A percentile compares a stretch with the other conserved stretches of the same genome.
Evolutionary conservation across 1,140 invertebrate species (phyloP).

Genomic region (Procambarus clarkii): DNA sequence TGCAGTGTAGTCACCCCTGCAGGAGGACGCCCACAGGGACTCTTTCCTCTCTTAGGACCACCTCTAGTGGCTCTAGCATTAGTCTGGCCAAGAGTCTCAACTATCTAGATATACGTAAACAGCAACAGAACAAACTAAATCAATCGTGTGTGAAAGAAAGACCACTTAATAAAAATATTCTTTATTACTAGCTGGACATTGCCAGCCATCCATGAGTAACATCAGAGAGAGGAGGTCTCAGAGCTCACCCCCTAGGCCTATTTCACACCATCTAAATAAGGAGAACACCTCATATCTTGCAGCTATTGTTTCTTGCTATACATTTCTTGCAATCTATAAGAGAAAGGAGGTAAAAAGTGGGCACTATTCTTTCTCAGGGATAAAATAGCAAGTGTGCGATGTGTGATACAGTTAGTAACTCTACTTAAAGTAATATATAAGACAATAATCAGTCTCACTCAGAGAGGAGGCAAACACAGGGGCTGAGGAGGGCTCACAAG

Average conservation of each 20-base stretch:
- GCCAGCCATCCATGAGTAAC: constrained; percentile 20
- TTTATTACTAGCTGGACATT: constrained; percentile 40
- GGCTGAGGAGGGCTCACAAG: not conserved
- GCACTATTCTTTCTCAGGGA: not conserved
- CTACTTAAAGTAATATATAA: not conserved
- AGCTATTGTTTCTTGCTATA: no score
- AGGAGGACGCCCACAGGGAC: no score
- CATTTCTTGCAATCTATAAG: not conserved
- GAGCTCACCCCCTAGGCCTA: not conserved
- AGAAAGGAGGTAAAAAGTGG: not conserved
- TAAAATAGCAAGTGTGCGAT: not conserved
- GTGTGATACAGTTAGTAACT: not conserved
- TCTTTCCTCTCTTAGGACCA: no score
- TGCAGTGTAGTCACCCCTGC: no score
- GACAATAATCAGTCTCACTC: constrained; percentile 4
- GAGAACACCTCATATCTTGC: not conserved
- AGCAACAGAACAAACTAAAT: no score
- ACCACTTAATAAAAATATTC: constrained; percentile 33
- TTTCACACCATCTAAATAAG: no score
- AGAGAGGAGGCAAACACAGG: not conserved
- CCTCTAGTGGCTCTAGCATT: no score
- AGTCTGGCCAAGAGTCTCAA: no score
- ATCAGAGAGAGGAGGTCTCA: constrained; percentile 8
- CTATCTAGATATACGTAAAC: no score
- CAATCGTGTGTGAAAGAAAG: not conserved